These are phyloP conservation scores for Drosophila pseudoananassae DNA, from an alignment of 1,140 invertebrate genomes.

Conservation along the genomic window DNA sequence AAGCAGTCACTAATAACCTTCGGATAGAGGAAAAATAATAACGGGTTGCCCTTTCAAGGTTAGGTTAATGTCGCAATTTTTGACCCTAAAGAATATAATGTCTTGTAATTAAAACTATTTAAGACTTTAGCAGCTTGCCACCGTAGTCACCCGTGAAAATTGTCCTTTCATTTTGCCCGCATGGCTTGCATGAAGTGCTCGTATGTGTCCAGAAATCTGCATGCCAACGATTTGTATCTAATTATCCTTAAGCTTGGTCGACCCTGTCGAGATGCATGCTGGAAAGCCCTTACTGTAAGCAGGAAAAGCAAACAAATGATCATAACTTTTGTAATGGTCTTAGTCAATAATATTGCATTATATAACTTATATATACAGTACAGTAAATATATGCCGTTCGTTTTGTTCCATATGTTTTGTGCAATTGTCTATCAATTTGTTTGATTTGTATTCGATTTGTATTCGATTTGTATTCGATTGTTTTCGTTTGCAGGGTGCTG, in stretches of 20 bases:
- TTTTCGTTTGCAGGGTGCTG: constrained; percentile 99
- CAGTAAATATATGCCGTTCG: constrained; percentile 31
- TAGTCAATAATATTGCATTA: constrained; percentile 25
- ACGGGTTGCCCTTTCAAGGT: no score
- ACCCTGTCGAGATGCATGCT: constrained; percentile 34
- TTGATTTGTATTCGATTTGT: constrained; percentile 75
- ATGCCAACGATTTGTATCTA: constrained; percentile 19
- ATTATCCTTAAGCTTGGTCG: constrained; percentile 5
- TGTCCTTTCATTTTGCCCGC: constrained; percentile 52
- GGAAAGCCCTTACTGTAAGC: constrained; percentile 1
- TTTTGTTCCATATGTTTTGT: constrained; percentile 65
- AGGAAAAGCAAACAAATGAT: background rate
- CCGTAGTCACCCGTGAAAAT: constrained; percentile 15
- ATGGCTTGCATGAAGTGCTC: constrained; percentile 64
- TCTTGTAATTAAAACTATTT: background rate
- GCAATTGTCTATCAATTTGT: constrained; percentile 61
- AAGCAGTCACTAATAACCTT: no score
- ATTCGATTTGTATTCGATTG: constrained; percentile 81
- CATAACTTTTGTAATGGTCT: constrained; percentile 22
- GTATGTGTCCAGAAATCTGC: constrained; percentile 53
- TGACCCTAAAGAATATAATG: no score
- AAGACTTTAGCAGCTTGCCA: background rate
- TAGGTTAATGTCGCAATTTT: no score
- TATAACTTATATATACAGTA: constrained; percentile 15
- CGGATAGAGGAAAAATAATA: no score